Conservation (phyloP, 2,113 vertebrate genomes). For the Eulemur rufifrons region DNA sequence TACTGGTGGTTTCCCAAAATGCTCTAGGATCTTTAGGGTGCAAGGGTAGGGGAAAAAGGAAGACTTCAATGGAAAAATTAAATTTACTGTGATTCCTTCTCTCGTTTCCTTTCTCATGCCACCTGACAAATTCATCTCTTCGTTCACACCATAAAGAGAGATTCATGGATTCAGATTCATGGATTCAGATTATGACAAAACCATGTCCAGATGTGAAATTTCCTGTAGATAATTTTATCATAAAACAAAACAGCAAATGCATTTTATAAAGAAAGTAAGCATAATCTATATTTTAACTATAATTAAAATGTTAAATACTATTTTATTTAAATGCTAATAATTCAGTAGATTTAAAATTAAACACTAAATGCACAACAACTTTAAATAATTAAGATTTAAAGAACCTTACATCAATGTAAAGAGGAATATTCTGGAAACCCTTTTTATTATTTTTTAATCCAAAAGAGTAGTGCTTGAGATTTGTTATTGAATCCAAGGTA, state of each 20-base stretch:
- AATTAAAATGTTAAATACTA: background rate
- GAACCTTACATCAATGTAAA: background rate
- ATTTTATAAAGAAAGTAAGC: background rate
- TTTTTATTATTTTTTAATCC: background rate
- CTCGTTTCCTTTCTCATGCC: background rate
- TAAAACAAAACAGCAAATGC: slow-evolving; percentile 16
- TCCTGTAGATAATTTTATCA: background rate
- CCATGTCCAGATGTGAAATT: background rate
- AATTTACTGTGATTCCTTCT: background rate
- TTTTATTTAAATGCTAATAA: background rate
- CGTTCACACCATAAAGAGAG: background rate
- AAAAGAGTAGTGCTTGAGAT: background rate
- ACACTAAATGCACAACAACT: background rate
- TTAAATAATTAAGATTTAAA: slow-evolving; percentile 4
- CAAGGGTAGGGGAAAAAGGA: background rate
- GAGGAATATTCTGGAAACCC: background rate
- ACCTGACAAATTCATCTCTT: background rate
- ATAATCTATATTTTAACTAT: background rate
- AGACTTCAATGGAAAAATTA: background rate
- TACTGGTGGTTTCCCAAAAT: background rate
- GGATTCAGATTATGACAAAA: slow-evolving; percentile 21
- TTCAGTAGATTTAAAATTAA: slow-evolving; percentile 47
- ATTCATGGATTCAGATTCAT: background rate
- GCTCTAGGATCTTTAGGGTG: background rate
- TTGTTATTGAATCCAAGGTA: background rate